Conservation (phyloP, 2,113 vertebrate genomes). For the Phyllostomus hastatus region DNA sequence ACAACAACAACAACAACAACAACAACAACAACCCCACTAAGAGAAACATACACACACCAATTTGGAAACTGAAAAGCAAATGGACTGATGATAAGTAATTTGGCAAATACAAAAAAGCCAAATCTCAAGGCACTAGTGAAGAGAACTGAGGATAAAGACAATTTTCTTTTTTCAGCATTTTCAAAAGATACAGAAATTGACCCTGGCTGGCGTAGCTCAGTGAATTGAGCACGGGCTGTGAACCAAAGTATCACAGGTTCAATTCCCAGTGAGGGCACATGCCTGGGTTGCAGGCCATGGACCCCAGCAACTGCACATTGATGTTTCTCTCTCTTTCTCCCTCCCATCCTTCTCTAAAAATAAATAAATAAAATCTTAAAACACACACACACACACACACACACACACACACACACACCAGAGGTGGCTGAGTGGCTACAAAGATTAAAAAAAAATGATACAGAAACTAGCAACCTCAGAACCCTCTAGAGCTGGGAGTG, state of each 20-base stretch:
- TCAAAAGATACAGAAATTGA: background rate
- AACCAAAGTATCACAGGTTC: no score
- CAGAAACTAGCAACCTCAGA: background rate
- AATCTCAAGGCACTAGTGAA: background rate
- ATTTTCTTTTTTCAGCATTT: background rate
- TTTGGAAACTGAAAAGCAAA: background rate
- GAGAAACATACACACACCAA: background rate
- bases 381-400: no score
- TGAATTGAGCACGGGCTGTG: no score
- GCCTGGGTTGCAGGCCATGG: no score
- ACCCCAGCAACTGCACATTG: no score
- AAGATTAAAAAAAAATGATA: background rate
- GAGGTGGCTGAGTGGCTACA: no score
- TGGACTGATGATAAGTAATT: background rate
- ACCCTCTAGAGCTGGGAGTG: background rate
- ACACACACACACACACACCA: no score
- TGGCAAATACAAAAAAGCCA: background rate
- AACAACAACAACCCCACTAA: background rate
- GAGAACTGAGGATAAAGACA: background rate
- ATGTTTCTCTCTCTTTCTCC: no score
- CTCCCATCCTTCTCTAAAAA: no score
- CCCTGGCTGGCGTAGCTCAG: no score
- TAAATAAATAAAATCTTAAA: no score
- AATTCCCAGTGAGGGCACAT: no score
- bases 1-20: background rate